Evolutionary conservation across 2,797 vertebrate species (phyloP).

Genomic region (Xiphorhynchus erythropygius): DNA sequence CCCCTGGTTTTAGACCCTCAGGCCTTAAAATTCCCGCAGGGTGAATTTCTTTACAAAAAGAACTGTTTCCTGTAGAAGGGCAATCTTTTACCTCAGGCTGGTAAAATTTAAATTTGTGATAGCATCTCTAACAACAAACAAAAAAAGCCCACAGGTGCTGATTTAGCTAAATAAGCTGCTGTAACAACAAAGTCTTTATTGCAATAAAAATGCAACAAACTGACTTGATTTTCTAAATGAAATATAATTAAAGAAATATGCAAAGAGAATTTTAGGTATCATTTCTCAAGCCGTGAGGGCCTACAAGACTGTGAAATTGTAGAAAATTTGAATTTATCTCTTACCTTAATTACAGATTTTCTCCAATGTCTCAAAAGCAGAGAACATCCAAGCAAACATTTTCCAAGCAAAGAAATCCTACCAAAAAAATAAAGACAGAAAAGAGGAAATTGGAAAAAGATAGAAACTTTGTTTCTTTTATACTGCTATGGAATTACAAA

Average conservation of each 20-base stretch:
- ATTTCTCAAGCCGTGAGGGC: neutral
- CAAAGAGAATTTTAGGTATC: neutral
- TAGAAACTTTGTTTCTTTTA: neutral
- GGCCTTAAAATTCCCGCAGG: neutral
- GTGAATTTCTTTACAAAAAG: neutral
- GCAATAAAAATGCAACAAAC: neutral
- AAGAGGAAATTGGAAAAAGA: neutral
- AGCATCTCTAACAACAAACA: neutral
- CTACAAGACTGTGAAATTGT: neutral
- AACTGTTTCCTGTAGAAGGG: neutral
- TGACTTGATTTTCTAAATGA: neutral
- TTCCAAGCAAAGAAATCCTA: slow-evolving; percentile 38
- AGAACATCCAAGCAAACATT: neutral
- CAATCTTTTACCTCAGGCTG: neutral
- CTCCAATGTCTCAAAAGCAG: neutral
- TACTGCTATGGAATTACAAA: neutral
- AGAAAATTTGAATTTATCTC: neutral
- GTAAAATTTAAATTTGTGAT: neutral
- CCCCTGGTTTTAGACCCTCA: neutral
- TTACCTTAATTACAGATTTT: slow-evolving; percentile 68
- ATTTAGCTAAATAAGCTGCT: neutral
- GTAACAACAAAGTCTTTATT: neutral
- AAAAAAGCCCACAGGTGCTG: neutral
- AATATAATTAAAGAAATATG: neutral
- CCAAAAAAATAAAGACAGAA: neutral